Base-by-base conservation (phyloP, 2,797 vertebrate species). In the Bryconaethiops microstoma region DNA sequence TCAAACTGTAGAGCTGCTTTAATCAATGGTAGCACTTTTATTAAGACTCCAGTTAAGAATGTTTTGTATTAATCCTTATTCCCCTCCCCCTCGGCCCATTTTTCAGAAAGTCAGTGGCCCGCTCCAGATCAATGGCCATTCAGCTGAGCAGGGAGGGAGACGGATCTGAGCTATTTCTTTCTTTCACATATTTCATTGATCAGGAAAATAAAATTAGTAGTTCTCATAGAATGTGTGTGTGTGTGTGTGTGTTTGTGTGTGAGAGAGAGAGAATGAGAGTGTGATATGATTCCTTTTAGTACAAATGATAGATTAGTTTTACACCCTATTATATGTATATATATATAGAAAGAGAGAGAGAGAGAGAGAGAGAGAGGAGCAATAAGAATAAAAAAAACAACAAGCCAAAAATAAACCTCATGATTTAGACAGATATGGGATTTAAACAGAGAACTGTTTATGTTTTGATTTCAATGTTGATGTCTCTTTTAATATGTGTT, bases 101-200 rank as follows among this genome's bases (percentile, higher is more conserved):
- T 78, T 83, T 52, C 62, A 71, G 54, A 82, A 85, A 79, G 67
- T 85, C 70, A 82, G 80, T 84, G 75, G 80, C 74, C 40, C 85
- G 87, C 79, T 81, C 89, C 86, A 90, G 90, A 92, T 92, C 91
- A 88, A 92, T 91, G 88, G 86, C 79, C 84, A 80, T 80, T 89
- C 62, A 65, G 86, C 87, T 86, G 39, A 77, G 72, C 21, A 60
- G 59, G 14, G 69, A 77, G 84, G 87, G 75, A 90, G 84, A 87
- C 88, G 87, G 89, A 92, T 91, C 90, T 89, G 86, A 88, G 86
- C 92, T 90, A 92, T 92, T 93, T 93, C 88, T 92, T 87, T 42
- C 89, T 86, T 91, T 87, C 82, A 86, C 78, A 83, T 84, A 87
- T 91, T 80, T 88, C 88, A 94, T 92, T 92, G 92, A 93, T 93